Evolutionary conservation across 2,888 invertebrate genomes (phyloP).

Genomic region (Strigamia transsilvanica): DNA sequence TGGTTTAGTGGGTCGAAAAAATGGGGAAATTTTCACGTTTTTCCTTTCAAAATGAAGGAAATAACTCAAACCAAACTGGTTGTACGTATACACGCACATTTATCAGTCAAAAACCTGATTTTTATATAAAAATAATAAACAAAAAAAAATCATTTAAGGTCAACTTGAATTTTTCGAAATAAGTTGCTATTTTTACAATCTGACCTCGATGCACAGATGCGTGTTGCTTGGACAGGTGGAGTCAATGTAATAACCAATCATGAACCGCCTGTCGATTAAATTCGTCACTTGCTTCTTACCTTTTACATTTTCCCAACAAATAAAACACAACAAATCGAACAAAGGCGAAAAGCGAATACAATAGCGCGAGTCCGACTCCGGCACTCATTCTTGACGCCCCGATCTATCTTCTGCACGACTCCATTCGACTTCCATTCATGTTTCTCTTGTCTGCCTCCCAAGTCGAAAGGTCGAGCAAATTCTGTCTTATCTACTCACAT

Average conservation of each 20-base stretch:
- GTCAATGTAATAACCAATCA: conserved; percentile 14
- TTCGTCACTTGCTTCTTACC: background rate
- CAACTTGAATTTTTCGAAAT: background rate
- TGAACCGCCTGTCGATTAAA: conserved; percentile 31
- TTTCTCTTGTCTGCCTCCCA: background rate
- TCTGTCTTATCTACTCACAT: background rate
- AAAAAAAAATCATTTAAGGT: background rate
- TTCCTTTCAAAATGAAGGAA: background rate
- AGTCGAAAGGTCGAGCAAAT: background rate
- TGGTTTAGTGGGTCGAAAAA: background rate
- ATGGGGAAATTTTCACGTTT: background rate
- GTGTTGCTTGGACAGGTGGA: conserved; percentile 19
- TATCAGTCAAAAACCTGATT: background rate
- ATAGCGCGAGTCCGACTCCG: background rate
- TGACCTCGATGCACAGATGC: conserved; percentile 5
- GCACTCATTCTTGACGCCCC: background rate
- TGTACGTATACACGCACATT: background rate
- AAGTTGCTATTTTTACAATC: background rate
- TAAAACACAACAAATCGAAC: background rate
- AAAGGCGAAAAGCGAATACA: background rate
- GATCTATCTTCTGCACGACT: background rate
- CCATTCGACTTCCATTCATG: background rate
- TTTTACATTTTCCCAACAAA: background rate
- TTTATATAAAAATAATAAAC: background rate
- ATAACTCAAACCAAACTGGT: background rate